Base-by-base conservation (phyloP, 2,113 vertebrate species). In the Hystrix cristata region DNA sequence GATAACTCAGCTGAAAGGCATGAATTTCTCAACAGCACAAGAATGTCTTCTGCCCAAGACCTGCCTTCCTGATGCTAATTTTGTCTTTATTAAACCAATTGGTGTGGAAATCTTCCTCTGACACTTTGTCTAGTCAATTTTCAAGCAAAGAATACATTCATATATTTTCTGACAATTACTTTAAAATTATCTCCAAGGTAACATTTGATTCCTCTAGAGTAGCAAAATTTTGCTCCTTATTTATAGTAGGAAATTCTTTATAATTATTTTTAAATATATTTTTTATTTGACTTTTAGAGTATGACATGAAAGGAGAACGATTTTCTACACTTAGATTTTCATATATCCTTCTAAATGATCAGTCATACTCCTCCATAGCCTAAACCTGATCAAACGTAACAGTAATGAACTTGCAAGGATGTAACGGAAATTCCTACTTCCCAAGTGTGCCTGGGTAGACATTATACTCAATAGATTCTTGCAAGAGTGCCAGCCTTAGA, bases 291-390 rank as follows among this genome's bases (percentile, higher is more conserved):
- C 60, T 82, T 94, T 94, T 69, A 67, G 0, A 57, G 7, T 29
- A 2, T 84, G 25, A 53, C 19, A 78, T 55, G 46, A 74, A 92
- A 43, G n/a, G 21, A 76, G 82, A 92, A 82, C 5, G 64, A 67
- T 62, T 80, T 65, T 87, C 72, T 55, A 90, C 29, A 71, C 3
- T 83, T 91, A 81, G 16, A n/a, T 81, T 94, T 92, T 89, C 12
- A 62, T 29, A 31, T 57, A 74, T 55, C 65, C 53, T 27, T 76
- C 57, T 65, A 43, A 29, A 65, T 60, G 23, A 88, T 29, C 8
- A 59, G 59, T 83, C 31, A 62, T 83, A 10, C 67, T 80, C 48
- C 62, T 79, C 74, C 65, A 55, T 67, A 72, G 48, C 13, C 60
- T 53, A 90, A 55, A 67, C 31, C 43, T 84, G 13, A 51, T 82